phyloP scores from a whole-genome alignment of 2,888 invertebrate genomes.

The Ochlodes sylvanus region DNA sequence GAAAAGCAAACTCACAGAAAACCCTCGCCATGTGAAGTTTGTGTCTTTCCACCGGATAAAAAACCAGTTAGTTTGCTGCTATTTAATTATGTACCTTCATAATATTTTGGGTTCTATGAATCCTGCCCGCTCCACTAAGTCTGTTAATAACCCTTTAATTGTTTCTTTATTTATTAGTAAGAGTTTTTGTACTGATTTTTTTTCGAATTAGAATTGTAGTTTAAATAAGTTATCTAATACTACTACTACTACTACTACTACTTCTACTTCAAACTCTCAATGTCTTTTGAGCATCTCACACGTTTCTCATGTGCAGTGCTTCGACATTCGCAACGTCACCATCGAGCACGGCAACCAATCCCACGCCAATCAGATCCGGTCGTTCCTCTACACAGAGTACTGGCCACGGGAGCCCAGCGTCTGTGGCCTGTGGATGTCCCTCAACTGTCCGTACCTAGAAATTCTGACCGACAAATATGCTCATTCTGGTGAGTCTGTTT shows the following conservation, averaged over 20 bases:
- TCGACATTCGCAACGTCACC: conserved; percentile 58
- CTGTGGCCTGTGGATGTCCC: conserved; percentile 69
- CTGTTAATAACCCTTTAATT: too few species aligned
- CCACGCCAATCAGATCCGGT: conserved; percentile 71
- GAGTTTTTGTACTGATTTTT: neutral
- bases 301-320: conserved; percentile 56
- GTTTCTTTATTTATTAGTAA: too few species aligned
- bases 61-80: conserved; percentile 54
- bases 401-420: conserved; percentile 84
- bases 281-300: neutral
- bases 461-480: conserved; percentile 63
- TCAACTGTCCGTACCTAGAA: conserved; percentile 60
- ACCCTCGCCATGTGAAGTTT: conserved; percentile 55
- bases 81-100: too few species aligned
- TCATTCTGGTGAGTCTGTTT: conserved; percentile 55
- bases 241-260: too few species aligned
- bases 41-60: conserved; percentile 49
- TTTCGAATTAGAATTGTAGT: too few species aligned
- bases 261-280: too few species aligned
- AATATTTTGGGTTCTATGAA: too few species aligned
- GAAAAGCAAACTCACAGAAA: conserved; percentile 49
- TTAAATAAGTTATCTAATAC: too few species aligned
- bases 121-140: too few species aligned
- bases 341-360: conserved; percentile 68
- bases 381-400: conserved; percentile 78